phyloP scores from a whole-genome alignment of 2,113 vertebrate genomes.

The Orientallactaga bullata region DNA sequence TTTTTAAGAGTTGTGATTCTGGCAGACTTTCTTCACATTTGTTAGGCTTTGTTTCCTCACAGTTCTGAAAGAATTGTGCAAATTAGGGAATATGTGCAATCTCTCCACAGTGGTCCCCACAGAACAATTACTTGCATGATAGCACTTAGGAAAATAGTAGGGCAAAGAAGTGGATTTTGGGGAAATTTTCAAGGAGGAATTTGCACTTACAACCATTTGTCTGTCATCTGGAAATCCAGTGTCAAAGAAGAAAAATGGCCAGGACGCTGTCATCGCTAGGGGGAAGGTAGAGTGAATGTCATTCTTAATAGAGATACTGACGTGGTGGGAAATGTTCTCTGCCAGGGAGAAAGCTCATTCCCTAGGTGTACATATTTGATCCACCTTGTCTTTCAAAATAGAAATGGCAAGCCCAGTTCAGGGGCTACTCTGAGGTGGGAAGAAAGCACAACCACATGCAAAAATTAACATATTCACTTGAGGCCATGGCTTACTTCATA shows the following conservation, averaged over 20 bases:
- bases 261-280: slow-evolving; percentile 59
- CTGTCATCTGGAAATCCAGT: slow-evolving; percentile 61
- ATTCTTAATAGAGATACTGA: slow-evolving; percentile 79
- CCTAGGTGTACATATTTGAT: slow-evolving; percentile 49
- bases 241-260: slow-evolving; percentile 61
- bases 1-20: slow-evolving; percentile 48
- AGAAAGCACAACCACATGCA: slow-evolving; percentile 46
- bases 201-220: slow-evolving; percentile 56
- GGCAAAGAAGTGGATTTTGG: slow-evolving; percentile 55
- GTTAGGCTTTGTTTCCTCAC: slow-evolving; percentile 53
- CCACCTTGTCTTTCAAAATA: slow-evolving; percentile 73
- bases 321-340: slow-evolving; percentile 20
- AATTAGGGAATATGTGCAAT: slow-evolving; percentile 62
- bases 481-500: background rate
- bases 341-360: slow-evolving; percentile 53
- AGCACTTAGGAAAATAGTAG: slow-evolving; percentile 67
- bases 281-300: slow-evolving; percentile 67
- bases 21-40: slow-evolving; percentile 50
- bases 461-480: background rate
- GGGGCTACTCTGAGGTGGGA: background rate
- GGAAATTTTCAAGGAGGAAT: slow-evolving; percentile 66
- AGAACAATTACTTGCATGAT: slow-evolving; percentile 71
- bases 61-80: slow-evolving; percentile 66
- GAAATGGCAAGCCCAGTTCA: slow-evolving; percentile 33
- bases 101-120: slow-evolving; percentile 16